Conservation (phyloP, 2,888 invertebrate species). For the Sesia apiformis region DNA sequence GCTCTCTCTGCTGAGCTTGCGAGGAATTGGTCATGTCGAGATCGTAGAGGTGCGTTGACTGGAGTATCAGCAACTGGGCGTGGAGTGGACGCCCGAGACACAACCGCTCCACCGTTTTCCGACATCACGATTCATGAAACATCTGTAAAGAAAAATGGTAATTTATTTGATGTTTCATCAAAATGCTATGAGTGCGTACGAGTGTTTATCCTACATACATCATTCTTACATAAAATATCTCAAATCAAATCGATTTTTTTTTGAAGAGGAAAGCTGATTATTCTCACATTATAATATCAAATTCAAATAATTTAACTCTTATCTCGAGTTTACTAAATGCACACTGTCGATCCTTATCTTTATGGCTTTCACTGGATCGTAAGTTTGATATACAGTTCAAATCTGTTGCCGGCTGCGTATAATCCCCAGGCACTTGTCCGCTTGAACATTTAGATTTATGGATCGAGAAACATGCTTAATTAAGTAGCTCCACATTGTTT, state of each 20-base stretch:
- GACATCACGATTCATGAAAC: slow-evolving; percentile 64
- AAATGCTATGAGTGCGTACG: too few species aligned
- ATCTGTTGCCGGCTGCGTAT: slow-evolving; percentile 6
- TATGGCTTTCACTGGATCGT: slow-evolving; percentile 39
- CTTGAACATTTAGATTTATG: slow-evolving; percentile 60
- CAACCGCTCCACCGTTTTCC: slow-evolving; percentile 58
- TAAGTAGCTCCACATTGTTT: slow-evolving; percentile 55
- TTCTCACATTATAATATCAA: not conserved
- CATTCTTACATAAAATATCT: too few species aligned
- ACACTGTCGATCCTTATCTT: slow-evolving; percentile 28
- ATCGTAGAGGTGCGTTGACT: slow-evolving; percentile 54
- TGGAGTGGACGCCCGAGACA: slow-evolving; percentile 66
- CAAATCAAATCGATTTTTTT: too few species aligned
- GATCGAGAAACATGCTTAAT: slow-evolving; percentile 63
- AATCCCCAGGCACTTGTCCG: slow-evolving; percentile 12
- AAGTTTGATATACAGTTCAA: slow-evolving; percentile 14
- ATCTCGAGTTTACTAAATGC: slow-evolving; percentile 5
- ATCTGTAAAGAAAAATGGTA: too few species aligned
- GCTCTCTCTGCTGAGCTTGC: slow-evolving; percentile 69
- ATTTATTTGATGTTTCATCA: too few species aligned
- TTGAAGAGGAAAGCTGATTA: too few species aligned
- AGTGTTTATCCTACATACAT: too few species aligned
- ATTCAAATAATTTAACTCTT: slow-evolving; percentile 1
- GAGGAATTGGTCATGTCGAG: slow-evolving; percentile 77
- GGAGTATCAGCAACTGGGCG: slow-evolving; percentile 65